Base-by-base conservation (phyloP, 2,113 vertebrate species). In the Geothlypis trichas region DNA sequence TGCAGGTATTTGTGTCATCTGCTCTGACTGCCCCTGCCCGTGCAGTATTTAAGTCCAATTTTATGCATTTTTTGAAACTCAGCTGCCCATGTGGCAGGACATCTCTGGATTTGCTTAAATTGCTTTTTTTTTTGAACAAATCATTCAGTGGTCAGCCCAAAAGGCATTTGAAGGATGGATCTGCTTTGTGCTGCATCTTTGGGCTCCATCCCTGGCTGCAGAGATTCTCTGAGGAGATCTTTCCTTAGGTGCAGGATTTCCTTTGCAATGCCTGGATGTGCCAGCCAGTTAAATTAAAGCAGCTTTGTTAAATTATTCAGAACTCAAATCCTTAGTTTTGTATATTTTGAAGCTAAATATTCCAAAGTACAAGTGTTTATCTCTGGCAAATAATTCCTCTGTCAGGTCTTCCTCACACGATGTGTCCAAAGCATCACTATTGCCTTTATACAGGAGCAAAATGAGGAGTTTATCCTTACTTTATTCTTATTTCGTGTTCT, bases 41-140 rank as follows among this genome's bases (percentile, higher is more conserved):
- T 41, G 65, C 39, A 87, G 63, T 84, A 55, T 92, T 85, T 12
- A 11, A 80, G 7, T 26, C 13, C 8, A 18, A 0, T 69, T 30
- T 24, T 17, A 0, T 19, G 14, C 20, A 15, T 39, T 68, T 76
- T 78, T 90, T 28, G 47, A 12, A 66, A 2, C 59, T 57, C 26
- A 59, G 19, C 26, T 82, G 69, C 15, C 15, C 17, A 0, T 97
- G 88, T 92, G 62, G 84, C 16, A 58, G 73, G 96, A 82, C 95
- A 97, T 97, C 95, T 95, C 89, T 98, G 97, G 97, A 96, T 98
- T 98, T 95, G 95, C 97, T 98, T 97, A 97, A 98, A 98, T 98
- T 98, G 98, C 84, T 98, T 44, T 96, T 67, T 42, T 97, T 22
- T 57, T n/a, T 35, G 92, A 97, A 97, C 97, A 98, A 98, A 98